These are phyloP conservation scores for Cirrhinus mrigala DNA, from an alignment of 2,797 vertebrate species.

Conservation along the genomic window DNA sequence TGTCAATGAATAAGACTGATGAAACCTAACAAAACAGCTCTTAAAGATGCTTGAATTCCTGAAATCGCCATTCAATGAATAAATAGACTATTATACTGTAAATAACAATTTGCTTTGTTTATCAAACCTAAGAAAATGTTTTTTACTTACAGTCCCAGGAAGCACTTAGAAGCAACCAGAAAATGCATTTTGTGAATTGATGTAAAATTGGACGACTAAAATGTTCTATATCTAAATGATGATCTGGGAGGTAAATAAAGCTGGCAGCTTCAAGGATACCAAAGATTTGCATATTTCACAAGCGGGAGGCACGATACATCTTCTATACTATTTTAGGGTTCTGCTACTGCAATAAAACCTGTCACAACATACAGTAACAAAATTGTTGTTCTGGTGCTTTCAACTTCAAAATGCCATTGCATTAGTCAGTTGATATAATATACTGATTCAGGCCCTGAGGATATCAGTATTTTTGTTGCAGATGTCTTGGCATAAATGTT, in stretches of 20 bases:
- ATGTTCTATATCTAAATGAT: background rate
- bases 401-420: slow-evolving; percentile 16
- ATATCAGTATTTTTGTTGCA: background rate
- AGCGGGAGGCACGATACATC: background rate
- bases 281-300: slow-evolving; percentile 22
- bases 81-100: background rate
- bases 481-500: background rate
- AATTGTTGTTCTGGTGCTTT: background rate
- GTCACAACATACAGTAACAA: background rate
- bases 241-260: slow-evolving; percentile 5
- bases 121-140: background rate
- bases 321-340: background rate
- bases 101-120: background rate
- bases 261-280: background rate
- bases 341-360: background rate
- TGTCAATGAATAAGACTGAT: background rate
- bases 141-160: background rate
- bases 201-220: background rate
- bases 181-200: slow-evolving; percentile 14
- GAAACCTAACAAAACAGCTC: background rate
- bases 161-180: background rate
- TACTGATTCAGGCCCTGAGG: background rate
- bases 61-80: background rate
- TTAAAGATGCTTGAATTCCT: background rate
- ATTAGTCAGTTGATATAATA: background rate